Conservation (phyloP, 2,797 vertebrate species). For the Pachyuromys duprasi region DNA sequence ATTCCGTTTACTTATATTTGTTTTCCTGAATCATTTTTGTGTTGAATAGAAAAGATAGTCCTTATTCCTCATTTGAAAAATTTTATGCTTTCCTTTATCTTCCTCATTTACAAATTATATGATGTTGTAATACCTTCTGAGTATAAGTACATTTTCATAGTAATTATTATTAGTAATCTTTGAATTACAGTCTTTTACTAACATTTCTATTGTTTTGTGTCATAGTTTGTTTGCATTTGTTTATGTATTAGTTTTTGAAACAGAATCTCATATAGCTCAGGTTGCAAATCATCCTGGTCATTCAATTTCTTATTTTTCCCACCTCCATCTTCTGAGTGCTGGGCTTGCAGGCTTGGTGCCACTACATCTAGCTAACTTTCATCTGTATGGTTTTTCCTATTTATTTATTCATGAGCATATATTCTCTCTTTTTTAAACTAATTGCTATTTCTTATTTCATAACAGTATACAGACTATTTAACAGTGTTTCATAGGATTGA, state of each 20-base stretch:
- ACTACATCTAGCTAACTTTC: background rate
- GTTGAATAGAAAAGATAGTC: background rate
- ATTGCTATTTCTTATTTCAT: constrained; percentile 30
- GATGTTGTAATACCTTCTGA: background rate
- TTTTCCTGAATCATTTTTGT: constrained; percentile 18
- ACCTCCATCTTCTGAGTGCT: background rate
- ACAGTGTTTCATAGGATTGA: background rate
- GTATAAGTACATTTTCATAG: constrained; percentile 22
- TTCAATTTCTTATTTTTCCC: background rate
- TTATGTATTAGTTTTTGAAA: background rate
- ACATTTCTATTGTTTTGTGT: background rate
- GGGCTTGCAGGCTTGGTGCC: background rate
- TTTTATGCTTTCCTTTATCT: constrained; percentile 8
- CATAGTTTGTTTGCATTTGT: background rate
- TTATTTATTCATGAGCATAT: background rate
- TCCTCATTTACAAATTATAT: constrained; percentile 40
- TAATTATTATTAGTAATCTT: constrained; percentile 42
- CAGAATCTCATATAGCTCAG: background rate
- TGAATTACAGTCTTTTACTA: background rate
- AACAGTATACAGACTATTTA: background rate
- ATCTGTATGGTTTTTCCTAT: constrained; percentile 20
- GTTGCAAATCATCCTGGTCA: background rate
- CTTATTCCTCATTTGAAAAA: background rate
- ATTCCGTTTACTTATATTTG: background rate
- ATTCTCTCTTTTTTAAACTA: background rate